phyloP scores from a whole-genome alignment of 1,140 invertebrate species.

The Penaeus chinensis region DNA sequence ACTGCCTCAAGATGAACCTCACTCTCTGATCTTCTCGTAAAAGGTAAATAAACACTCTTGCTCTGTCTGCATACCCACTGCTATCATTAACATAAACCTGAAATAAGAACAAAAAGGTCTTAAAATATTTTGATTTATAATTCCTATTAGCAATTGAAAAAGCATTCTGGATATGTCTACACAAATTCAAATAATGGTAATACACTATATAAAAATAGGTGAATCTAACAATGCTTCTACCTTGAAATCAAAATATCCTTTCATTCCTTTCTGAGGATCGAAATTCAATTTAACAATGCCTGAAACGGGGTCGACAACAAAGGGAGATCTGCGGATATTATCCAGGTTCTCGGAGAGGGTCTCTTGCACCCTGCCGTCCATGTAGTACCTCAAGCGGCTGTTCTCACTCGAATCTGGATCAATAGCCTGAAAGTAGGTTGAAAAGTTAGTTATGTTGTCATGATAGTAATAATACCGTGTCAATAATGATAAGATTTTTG shows the following conservation, averaged over 20 bases:
- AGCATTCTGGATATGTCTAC: background rate
- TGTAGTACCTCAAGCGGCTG: conserved; percentile 81
- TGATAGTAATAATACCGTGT: too few relatives aligned
- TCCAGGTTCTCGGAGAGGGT: conserved; percentile 88
- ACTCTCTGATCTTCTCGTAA: conserved; percentile 93
- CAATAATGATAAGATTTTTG: too few relatives aligned
- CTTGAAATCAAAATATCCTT: conserved; percentile 95
- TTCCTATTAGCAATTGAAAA: conserved; percentile 6
- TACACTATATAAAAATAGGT: conserved; percentile 56
- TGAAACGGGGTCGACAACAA: conserved; percentile 82
- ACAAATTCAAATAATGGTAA: background rate
- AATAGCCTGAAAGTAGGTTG: conserved; percentile 74
- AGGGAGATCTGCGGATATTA: conserved; percentile 81
- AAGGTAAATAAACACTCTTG: conserved; percentile 89
- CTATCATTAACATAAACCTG: conserved; percentile 58
- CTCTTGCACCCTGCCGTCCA: conserved; percentile 80
- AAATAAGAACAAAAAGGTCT: conserved; percentile 46
- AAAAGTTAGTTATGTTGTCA: too few relatives aligned
- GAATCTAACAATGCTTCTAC: conserved; percentile 67
- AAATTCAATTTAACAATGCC: conserved; percentile 91
- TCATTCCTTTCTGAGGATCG: conserved; percentile 95
- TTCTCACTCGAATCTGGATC: conserved; percentile 85
- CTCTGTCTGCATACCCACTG: conserved; percentile 72
- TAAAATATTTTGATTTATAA: background rate
- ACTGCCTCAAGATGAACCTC: conserved; percentile 88